These are phyloP conservation scores for Rhabdornis inornatus DNA, from an alignment of 2,113 vertebrate species.

Conservation along the genomic window DNA sequence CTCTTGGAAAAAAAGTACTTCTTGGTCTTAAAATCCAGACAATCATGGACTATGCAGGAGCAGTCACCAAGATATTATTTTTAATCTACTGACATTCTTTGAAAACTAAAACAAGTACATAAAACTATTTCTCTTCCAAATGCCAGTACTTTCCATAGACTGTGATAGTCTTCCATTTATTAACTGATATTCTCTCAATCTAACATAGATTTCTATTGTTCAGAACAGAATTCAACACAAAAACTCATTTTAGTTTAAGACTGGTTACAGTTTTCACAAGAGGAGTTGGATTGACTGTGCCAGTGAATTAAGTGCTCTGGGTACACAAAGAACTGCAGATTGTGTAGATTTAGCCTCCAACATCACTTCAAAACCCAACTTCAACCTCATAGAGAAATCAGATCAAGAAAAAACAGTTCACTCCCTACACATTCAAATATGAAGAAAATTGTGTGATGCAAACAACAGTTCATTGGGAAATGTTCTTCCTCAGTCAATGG, in stretches of 20 bases:
- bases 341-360: background rate
- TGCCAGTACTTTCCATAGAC: background rate
- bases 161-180: background rate
- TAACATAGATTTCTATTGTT: background rate
- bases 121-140: background rate
- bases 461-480: background rate
- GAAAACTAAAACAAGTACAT: background rate
- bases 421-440: background rate
- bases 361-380: background rate
- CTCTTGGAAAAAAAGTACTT: background rate
- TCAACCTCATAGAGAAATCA: background rate
- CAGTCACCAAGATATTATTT: background rate
- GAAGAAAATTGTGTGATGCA: background rate
- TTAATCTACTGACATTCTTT: background rate
- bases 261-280: background rate
- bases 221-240: background rate
- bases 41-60: rapidly evolving
- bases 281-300: background rate
- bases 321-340: background rate
- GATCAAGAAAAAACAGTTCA: background rate
- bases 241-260: background rate
- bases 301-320: background rate
- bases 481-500: background rate
- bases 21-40: background rate
- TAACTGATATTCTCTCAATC: background rate